These are phyloP conservation scores for Epistrophella euchroma DNA, from an alignment of 2,888 invertebrate species.

Conservation along the genomic window DNA sequence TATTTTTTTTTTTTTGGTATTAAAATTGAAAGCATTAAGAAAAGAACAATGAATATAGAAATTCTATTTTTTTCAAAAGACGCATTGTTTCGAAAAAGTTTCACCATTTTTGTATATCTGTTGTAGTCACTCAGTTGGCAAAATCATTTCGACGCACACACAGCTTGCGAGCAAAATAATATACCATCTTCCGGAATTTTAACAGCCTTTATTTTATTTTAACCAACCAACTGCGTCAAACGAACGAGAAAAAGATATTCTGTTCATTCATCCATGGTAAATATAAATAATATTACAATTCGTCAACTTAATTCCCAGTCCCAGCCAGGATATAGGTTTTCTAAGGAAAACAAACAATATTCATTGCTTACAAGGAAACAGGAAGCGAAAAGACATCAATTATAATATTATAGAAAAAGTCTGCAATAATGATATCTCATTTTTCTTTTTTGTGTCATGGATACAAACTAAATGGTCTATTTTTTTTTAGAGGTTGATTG, in stretches of 20 bases:
- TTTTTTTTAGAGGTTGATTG: neutral
- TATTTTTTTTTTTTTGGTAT: neutral
- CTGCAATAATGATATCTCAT: conserved; percentile 13
- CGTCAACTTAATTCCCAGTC: conserved; percentile 34
- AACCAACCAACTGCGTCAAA: neutral
- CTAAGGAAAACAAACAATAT: neutral
- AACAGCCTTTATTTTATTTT: conserved; percentile 13
- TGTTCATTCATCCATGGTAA: conserved; percentile 29
- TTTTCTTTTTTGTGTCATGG: neutral
- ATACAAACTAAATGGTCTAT: neutral
- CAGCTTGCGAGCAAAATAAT: neutral
- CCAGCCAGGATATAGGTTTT: conserved; percentile 5
- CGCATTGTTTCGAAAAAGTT: conserved; percentile 17
- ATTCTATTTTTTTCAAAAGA: conserved; percentile 12
- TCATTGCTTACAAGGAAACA: neutral
- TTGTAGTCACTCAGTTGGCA: conserved; percentile 16
- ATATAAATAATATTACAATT: conserved; percentile 33
- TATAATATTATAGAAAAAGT: conserved; percentile 25
- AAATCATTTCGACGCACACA: conserved; percentile 39
- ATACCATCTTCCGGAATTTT: conserved; percentile 23
- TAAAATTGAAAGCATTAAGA: neutral
- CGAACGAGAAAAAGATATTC: neutral
- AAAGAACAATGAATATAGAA: conserved; percentile 2
- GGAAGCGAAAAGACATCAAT: conserved; percentile 21
- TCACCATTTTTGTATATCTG: neutral